Evolutionary conservation across 1,140 invertebrate genomes (phyloP).

Genomic region (Calliopsis andreniformis): DNA sequence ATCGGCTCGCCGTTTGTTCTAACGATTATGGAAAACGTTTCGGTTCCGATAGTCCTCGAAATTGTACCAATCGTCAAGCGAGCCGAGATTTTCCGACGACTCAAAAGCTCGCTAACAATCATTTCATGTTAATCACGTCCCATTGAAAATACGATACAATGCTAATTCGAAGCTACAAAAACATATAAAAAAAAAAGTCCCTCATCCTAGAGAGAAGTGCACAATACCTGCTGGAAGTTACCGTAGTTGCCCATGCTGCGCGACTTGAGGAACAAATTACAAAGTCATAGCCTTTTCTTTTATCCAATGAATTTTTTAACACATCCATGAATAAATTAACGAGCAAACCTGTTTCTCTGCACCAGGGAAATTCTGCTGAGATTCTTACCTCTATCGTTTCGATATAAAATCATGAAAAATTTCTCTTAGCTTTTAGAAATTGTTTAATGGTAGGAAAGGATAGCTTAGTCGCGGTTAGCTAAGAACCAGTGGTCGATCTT

Average conservation of each 20-base stretch:
- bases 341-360: not conserved
- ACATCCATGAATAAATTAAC: slow-evolving; percentile 63
- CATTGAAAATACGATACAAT: not conserved
- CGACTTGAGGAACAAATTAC: slow-evolving; percentile 5
- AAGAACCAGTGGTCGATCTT: not conserved
- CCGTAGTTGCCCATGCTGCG: not conserved
- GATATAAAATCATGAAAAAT: not conserved
- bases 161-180: not conserved
- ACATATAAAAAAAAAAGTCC: slow-evolving; percentile 26
- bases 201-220: not conserved
- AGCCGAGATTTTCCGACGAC: not conserved
- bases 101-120: slow-evolving; percentile 18
- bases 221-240: not conserved
- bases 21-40: slow-evolving; percentile 38
- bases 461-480: not conserved
- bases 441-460: not conserved
- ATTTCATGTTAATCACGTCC: not conserved
- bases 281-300: slow-evolving; percentile 29
- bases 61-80: slow-evolving; percentile 18
- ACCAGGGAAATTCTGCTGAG: not conserved
- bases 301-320: slow-evolving; percentile 65
- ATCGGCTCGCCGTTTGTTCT: slow-evolving; percentile 28
- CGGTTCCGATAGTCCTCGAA: slow-evolving; percentile 13
- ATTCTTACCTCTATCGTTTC: not conserved
- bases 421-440: not conserved